Conservation (phyloP, 2,797 vertebrate genomes). For the Fistularia tabacaria region DNA sequence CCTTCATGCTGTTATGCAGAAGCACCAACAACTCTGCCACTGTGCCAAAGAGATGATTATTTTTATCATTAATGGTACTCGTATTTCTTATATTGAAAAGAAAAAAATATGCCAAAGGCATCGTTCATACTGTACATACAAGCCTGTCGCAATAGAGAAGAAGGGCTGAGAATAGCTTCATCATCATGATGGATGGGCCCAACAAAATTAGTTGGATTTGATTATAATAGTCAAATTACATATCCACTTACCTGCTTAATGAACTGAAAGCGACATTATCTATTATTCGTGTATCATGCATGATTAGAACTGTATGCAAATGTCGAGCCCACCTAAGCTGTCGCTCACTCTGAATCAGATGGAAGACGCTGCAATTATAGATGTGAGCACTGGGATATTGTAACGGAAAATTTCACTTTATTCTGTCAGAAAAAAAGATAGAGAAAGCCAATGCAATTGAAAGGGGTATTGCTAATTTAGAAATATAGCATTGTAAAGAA, state of each 20-base stretch:
- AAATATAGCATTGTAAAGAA: too few relatives aligned
- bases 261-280: conserved; percentile 63
- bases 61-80: not conserved
- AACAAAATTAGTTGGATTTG: conserved; percentile 61
- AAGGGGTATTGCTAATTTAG: too few relatives aligned
- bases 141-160: conserved; percentile 46
- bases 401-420: conserved; percentile 36
- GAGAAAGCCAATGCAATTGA: conserved; percentile 3
- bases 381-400: conserved; percentile 34
- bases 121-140: conserved; percentile 19
- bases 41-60: too few relatives aligned
- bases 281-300: conserved; percentile 66
- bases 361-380: conserved; percentile 32
- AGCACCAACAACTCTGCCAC: not conserved
- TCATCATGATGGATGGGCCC: conserved; percentile 59
- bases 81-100: not conserved
- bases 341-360: conserved; percentile 45
- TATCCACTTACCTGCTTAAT: conserved; percentile 69
- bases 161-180: conserved; percentile 41
- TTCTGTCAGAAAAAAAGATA: not conserved
- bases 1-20: too few relatives aligned
- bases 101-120: not conserved
- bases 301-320: conserved; percentile 62
- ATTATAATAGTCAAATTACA: conserved; percentile 67
- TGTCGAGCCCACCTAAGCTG: conserved; percentile 40